Base-by-base conservation (phyloP, 2,888 invertebrate species). In the Salticus scenicus region DNA sequence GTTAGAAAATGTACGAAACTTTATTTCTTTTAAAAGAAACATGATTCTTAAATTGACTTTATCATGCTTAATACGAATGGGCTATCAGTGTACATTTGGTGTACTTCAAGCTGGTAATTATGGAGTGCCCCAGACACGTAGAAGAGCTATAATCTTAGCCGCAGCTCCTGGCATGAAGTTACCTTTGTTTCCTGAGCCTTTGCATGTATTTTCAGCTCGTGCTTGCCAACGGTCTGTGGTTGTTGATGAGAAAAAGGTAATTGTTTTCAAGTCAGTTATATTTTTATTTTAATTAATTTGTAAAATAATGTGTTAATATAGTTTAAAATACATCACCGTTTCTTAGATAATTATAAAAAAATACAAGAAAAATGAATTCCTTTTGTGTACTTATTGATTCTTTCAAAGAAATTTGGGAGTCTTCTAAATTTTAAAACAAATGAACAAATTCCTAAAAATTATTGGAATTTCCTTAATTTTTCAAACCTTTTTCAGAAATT, bases 91-190 rank as follows among this genome's bases (percentile, higher is more conserved):
- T 88, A 94, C 96, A 0, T 96, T 96, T 90, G 96, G 96, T 0
- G 93, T 96, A n/a, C 90, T 97, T 17, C 96, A 96, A 92, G 96
- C 96, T 0, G 97, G 96, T 0, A 94, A 94, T 90, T 96, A 95
- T 90, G 97, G 96, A 0, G 94, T 96, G 1, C 95, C 96, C 1
- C 96, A 96, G 90, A 96, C 95, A 0, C 92, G 96, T 73, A 92
- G 96, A 89, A 92, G 85, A n/a, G 85, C 85, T 47, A 94, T 97
- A 63, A 94, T 97, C 41, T 90, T 96, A 87, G 97, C 96, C 0
- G 95, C 96, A 5, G 96, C 96, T 8, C 96, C 96, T 0, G 96
- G 96, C 0, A 94, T 94, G 90, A 92, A 91, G 66, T 91, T 97
- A 42, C 96, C 97, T 0, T 91, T 92, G 28, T 96, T 94, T 90